Percentiles rank a stretch among this genome's conserved stretches.
Conservation (phyloP, 2,113 vertebrate genomes). For the Chaetorhynchus papuensis region DNA sequence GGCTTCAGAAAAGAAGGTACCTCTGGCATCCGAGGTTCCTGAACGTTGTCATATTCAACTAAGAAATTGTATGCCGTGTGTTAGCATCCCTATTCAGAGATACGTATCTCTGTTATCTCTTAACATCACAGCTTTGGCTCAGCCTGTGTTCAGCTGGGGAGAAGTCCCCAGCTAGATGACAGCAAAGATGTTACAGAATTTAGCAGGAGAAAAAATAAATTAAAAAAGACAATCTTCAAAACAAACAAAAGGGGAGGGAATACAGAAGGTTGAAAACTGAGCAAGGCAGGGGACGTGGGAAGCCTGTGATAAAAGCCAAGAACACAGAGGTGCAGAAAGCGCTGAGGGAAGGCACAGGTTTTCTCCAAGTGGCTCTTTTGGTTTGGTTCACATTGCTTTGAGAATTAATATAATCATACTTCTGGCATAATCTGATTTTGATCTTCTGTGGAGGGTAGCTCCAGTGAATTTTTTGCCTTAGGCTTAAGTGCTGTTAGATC, state of each 20-base stretch:
- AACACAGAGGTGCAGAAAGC: background rate
- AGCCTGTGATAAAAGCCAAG: background rate
- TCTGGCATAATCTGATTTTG: constrained; percentile 44
- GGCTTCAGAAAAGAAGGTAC: background rate
- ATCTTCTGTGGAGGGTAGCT: constrained; percentile 35
- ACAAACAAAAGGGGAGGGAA: background rate
- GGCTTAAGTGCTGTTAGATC: constrained; percentile 43
- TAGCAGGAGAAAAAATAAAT: background rate
- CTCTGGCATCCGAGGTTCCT: background rate
- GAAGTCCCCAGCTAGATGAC: background rate
- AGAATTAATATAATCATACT: constrained; percentile 27
- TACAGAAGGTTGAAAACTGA: background rate
- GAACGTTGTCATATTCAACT: background rate
- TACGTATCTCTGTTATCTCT: background rate
- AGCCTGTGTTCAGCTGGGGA: background rate
- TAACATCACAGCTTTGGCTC: background rate
- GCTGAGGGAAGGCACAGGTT: background rate
- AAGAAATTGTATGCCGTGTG: background rate
- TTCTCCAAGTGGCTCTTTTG: background rate
- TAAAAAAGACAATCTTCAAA: background rate
- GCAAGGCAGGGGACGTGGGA: fast-evolving
- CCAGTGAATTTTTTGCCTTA: constrained; percentile 22
- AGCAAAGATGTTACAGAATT: background rate
- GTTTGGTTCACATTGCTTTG: background rate
- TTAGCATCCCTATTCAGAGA: background rate